A percentile compares a stretch with the other conserved stretches of the same genome.
Evolutionary conservation across 2,113 vertebrate species (phyloP).

Genomic region (Rhegmatorhina hoffmannsi): DNA sequence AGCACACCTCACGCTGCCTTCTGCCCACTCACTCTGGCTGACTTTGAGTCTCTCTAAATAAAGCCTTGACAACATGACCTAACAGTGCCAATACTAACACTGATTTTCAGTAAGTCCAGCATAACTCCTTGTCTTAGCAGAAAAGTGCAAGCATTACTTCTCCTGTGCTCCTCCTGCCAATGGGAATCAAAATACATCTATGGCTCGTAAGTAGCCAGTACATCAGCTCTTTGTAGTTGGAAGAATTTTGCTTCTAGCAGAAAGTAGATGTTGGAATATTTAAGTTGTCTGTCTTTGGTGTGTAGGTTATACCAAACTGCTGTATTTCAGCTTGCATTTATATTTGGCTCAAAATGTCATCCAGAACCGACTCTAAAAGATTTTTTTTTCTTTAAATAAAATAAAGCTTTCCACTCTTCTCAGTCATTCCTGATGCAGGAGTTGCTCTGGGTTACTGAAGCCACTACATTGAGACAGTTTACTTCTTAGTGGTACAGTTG

Average conservation of each 20-base stretch:
- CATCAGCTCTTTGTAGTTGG: neutral
- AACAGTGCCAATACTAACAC: neutral
- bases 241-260: neutral
- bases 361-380: neutral
- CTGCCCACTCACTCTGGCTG: neutral
- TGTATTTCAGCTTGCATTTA: neutral
- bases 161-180: neutral
- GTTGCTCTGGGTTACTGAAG: neutral
- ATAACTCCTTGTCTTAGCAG: neutral
- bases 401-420: neutral
- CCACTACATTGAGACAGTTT: neutral
- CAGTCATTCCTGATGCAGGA: neutral
- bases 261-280: neutral
- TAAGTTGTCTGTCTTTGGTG: neutral
- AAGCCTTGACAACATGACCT: neutral
- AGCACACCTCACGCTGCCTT: neutral
- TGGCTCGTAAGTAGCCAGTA: rapidly evolving
- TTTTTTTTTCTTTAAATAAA: neutral
- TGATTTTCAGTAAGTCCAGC: neutral
- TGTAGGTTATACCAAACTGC: neutral
- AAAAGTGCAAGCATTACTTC: neutral
- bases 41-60: neutral
- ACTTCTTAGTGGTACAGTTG: rapidly evolving
- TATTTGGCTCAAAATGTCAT: neutral
- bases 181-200: neutral